Conservation (phyloP, 1,140 invertebrate genomes). For the Propsilocerus akamusi region DNA sequence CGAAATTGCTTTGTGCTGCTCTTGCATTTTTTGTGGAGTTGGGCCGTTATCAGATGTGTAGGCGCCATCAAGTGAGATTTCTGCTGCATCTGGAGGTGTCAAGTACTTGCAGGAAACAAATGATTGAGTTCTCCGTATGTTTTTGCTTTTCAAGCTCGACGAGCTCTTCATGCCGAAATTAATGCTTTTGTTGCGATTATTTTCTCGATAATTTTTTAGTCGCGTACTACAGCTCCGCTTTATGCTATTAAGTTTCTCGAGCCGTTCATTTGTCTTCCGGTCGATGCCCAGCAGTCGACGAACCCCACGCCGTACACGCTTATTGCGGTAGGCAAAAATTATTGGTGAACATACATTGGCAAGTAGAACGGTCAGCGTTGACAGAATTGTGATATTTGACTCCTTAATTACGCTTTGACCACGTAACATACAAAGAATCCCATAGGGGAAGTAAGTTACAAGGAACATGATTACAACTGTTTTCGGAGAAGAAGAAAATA, state of each 20-base stretch:
- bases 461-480: constrained; percentile 43
- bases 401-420: constrained; percentile 17
- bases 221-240: constrained; percentile 8
- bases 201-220: constrained; percentile 9
- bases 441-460: constrained; percentile 49
- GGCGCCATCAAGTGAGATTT: not conserved
- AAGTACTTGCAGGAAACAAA: constrained; percentile 17
- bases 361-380: constrained; percentile 42
- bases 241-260: constrained; percentile 15
- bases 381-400: constrained; percentile 23
- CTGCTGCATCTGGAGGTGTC: constrained; percentile 11
- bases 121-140: constrained; percentile 12
- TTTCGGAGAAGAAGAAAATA: not conserved
- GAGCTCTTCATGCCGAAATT: constrained; percentile 16
- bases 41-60: not conserved
- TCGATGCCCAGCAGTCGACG: constrained; percentile 35
- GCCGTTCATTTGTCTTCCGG: constrained; percentile 16
- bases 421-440: constrained; percentile 29
- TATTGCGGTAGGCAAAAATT: constrained; percentile 59
- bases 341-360: constrained; percentile 53
- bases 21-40: not conserved
- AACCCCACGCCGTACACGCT: constrained; percentile 50
- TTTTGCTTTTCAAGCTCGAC: constrained; percentile 12
- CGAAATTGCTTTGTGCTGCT: not conserved
- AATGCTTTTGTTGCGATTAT: not conserved